Evolutionary conservation across 2,113 vertebrate genomes (phyloP).

Genomic region (Hystrix cristata): DNA sequence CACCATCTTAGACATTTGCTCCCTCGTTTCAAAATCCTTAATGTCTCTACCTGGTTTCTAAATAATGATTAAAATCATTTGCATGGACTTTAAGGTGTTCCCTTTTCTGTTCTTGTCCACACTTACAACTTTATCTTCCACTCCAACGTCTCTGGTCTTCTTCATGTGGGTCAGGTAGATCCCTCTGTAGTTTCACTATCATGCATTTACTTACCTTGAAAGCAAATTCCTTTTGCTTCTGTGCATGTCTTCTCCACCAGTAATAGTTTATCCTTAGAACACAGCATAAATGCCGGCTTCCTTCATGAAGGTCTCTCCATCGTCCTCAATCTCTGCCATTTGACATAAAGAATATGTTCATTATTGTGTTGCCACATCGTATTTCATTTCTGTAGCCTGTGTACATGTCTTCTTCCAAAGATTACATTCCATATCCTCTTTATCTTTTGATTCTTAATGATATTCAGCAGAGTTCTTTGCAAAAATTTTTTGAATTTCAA

Average conservation of each 20-base stretch:
- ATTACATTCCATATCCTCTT: background rate
- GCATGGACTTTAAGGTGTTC: background rate
- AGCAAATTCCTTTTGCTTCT: background rate
- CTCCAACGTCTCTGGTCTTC: background rate
- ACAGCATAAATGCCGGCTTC: background rate
- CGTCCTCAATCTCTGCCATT: conserved; percentile 4
- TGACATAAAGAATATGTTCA: background rate
- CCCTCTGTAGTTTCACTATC: background rate
- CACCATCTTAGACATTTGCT: background rate
- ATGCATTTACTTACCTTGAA: background rate
- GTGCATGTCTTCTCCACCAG: background rate
- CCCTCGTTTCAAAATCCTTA: background rate
- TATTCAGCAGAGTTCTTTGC: background rate
- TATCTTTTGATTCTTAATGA: conserved; percentile 9
- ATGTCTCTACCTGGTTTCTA: background rate
- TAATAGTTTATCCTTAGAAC: background rate
- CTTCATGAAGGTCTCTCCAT: background rate
- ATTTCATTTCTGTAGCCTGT: conserved; percentile 43
- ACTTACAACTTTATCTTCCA: background rate
- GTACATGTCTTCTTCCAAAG: background rate
- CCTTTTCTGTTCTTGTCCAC: background rate
- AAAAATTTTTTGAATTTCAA: background rate
- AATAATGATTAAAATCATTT: background rate
- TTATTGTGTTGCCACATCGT: background rate
- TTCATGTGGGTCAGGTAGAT: background rate